phyloP scores from a whole-genome alignment of 2,113 vertebrate genomes.

The Casuarius casuarius region DNA sequence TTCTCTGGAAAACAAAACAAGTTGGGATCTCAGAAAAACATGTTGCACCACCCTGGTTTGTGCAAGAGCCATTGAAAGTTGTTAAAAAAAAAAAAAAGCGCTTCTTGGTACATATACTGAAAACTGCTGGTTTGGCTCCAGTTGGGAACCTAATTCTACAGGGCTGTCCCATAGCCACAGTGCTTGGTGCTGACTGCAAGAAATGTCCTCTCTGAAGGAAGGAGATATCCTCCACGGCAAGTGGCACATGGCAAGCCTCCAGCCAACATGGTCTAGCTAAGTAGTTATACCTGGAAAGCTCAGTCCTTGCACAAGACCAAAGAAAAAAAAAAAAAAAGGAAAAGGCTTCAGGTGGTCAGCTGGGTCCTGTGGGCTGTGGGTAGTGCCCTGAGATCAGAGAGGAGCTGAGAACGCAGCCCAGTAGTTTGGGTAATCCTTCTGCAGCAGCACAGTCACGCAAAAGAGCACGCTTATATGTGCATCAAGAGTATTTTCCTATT shows the following conservation, averaged over 20 bases:
- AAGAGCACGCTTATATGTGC: not conserved
- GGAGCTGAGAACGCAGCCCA: not conserved
- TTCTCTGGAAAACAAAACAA: not conserved
- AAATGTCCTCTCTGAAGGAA: not conserved
- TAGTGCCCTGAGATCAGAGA: not conserved
- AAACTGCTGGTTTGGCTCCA: not conserved
- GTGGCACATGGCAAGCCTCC: no score
- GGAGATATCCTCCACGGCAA: not conserved
- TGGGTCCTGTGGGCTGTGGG: not conserved
- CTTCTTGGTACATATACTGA: not conserved
- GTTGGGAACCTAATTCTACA: accelerated
- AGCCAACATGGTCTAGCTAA: no score
- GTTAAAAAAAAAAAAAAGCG: accelerated
- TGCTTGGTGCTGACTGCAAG: not conserved
- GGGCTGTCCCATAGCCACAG: not conserved
- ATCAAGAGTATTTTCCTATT: not conserved
- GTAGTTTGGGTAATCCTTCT: not conserved
- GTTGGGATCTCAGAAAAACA: not conserved
- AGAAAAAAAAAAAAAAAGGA: no score
- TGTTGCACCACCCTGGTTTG: accelerated
- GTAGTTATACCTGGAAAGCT: not conserved
- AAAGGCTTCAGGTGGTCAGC: not conserved
- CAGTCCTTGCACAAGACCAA: not conserved
- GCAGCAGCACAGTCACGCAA: not conserved
- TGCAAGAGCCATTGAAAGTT: accelerated